A percentile compares a stretch with the other conserved stretches of the same genome.
Evolutionary conservation across 2,888 invertebrate species (phyloP).

Genomic region (Rotaria sp.): DNA sequence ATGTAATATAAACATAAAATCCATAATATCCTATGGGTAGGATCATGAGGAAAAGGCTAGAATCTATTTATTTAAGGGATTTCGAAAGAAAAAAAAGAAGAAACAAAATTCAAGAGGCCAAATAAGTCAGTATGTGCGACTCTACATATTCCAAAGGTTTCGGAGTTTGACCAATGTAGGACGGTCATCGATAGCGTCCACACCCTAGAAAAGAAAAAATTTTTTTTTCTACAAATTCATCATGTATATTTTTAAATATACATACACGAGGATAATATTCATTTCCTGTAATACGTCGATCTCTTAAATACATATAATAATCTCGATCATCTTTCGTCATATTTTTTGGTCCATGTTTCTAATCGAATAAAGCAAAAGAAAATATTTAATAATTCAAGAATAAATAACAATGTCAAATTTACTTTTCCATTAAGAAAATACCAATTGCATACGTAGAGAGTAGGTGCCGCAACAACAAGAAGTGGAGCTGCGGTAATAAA

Average conservation of each 20-base stretch:
- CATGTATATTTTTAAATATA: not conserved
- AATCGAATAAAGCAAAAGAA: not conserved
- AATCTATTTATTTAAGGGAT: constrained; percentile 10
- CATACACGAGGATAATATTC: constrained; percentile 44
- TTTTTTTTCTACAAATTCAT: not conserved
- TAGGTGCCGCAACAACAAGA: not conserved
- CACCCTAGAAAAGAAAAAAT: not conserved
- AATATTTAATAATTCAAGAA: not conserved
- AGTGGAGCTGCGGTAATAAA: not conserved
- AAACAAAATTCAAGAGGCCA: not conserved
- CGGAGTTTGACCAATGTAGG: not conserved
- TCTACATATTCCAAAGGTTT: not conserved
- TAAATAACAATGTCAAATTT: not conserved
- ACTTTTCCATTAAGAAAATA: not conserved
- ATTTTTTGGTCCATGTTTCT: not conserved
- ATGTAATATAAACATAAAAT: not conserved
- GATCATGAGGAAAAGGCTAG: not conserved
- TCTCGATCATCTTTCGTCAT: constrained; percentile 42
- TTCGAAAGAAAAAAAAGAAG: not conserved
- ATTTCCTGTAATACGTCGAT: constrained; percentile 47
- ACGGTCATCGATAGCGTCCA: not conserved
- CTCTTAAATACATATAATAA: constrained; percentile 45
- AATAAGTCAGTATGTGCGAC: not conserved
- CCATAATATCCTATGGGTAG: not conserved
- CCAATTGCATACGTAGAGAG: not conserved